These are phyloP conservation scores for Huso huso DNA, from an alignment of 2,797 vertebrate genomes.

Conservation along the genomic window DNA sequence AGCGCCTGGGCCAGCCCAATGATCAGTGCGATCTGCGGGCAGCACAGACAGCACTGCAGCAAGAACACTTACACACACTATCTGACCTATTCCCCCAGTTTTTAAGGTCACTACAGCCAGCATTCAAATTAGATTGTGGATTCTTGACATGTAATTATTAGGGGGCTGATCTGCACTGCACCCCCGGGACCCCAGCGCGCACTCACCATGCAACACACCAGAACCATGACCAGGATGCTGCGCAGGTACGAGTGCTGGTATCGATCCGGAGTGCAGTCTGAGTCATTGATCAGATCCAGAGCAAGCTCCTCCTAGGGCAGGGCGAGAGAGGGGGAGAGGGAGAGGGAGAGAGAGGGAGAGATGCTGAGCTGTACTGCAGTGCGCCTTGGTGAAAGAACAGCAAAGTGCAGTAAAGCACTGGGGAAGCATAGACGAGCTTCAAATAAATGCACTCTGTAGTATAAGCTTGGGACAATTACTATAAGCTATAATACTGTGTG, in stretches of 20 bases:
- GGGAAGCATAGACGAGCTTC: no score
- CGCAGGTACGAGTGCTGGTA: constrained; percentile 75
- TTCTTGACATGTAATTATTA: background rate
- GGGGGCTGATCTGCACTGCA: background rate
- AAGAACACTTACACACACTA: background rate
- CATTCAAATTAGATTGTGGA: background rate
- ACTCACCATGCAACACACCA: constrained; percentile 70
- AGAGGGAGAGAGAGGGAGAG: background rate
- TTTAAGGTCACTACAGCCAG: background rate
- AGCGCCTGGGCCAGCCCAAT: constrained; percentile 76
- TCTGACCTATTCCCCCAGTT: background rate
- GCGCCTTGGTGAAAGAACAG: no score
- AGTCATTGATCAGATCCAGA: constrained; percentile 68
- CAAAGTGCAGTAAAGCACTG: no score
- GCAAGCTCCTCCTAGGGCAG: constrained; percentile 76
- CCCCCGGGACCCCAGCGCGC: fast-evolving
- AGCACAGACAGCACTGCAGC: background rate
- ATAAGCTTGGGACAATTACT: no score
- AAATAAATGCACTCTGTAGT: no score
- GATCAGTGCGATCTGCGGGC: constrained; percentile 67
- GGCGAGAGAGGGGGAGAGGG: background rate
- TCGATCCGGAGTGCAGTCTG: constrained; percentile 36
- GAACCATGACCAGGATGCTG: constrained; percentile 62
- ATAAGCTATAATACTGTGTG: no score
- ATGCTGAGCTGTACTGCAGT: no score